Evolutionary conservation across 2,888 invertebrate species (phyloP), one percentile per base, ranked within the genome.

Genomic region (Drosophila atripex): DNA sequence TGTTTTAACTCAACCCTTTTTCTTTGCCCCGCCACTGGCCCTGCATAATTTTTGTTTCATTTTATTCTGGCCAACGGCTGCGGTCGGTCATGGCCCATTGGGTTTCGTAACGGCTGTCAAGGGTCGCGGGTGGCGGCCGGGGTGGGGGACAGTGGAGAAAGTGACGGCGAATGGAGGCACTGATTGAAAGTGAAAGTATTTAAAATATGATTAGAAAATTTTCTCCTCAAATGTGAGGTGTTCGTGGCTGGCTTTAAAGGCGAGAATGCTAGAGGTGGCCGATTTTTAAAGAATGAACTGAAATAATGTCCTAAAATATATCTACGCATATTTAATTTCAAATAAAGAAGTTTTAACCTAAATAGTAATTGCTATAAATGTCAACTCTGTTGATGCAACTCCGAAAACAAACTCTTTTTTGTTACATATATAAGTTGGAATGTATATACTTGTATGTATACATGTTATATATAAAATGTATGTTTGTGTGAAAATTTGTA

Each of bases 41-140:
- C 43, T 43, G 71, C 65, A 52, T 55, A 60, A 70, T 73, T 75
- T 75, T 68, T 77, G 86, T 74, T 86, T 87, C 82, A 87, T 83
- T 86, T 83, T 75, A 77, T 83, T 87, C 79, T 74, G 86, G 77
- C 86, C 50, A 72, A 64, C 71, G 71, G 87, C 80, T 73, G 75
- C 55, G 65, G 73, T 73, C 72, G 77, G 55, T 72, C 80, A 70
- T 73, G 80, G 78, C 69, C 65, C 72, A 77, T 71, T 71, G 66
- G 41, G 52, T 57, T 61, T 51, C 73, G 68, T 69, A 80, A 80
- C 87, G 82, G 80, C 87, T 80, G 80, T 58, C 49, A 76, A 86
- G 78, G 80, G 80, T 86, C 85, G 78, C 71, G 68, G 64, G 12
- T 12, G 32, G 32, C 12, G 18, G 8, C 7, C 3, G 32, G 8